Conservation (phyloP, 2,113 vertebrate species). For the Channa argus region DNA sequence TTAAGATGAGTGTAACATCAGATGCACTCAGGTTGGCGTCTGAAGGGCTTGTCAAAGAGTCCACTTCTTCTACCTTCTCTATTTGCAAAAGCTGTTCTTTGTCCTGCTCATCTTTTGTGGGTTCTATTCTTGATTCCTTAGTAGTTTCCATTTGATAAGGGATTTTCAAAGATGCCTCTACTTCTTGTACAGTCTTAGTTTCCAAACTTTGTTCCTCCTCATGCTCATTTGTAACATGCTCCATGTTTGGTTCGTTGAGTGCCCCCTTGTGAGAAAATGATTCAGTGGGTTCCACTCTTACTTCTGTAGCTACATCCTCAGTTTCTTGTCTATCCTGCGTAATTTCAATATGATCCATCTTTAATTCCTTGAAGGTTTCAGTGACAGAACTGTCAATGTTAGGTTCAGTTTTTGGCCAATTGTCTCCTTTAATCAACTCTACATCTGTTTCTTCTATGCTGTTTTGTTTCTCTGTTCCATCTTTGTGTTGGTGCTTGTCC, state of each 20-base stretch:
- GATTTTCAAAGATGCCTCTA: not conserved
- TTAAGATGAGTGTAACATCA: not conserved
- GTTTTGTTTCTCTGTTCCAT: not conserved
- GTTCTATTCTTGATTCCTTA: not conserved
- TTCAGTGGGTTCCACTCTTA: not conserved
- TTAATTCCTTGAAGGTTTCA: slow-evolving; percentile 6
- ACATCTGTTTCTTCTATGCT: not conserved
- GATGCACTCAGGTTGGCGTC: not conserved
- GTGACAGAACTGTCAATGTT: not conserved
- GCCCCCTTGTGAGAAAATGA: not conserved
- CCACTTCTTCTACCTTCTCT: not conserved
- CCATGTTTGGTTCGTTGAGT: slow-evolving; percentile 11
- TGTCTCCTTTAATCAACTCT: not conserved
- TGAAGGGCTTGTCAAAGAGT: not conserved
- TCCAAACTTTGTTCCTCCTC: not conserved
- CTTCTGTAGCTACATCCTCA: not conserved
- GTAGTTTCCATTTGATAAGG: not conserved
- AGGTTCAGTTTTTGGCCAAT: not conserved
- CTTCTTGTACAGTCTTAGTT: not conserved
- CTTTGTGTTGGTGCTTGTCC: slow-evolving; percentile 46
- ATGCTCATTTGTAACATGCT: not conserved
- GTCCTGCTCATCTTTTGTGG: not conserved
- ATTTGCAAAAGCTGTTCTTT: slow-evolving; percentile 15
- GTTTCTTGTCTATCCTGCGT: slow-evolving; percentile 24
- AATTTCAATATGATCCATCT: slow-evolving; percentile 6